A percentile compares a stretch with the other conserved stretches of the same genome.
These are phyloP conservation scores for Drosophila subquinaria DNA, from an alignment of 2,888 invertebrate species.

Conservation along the genomic window DNA sequence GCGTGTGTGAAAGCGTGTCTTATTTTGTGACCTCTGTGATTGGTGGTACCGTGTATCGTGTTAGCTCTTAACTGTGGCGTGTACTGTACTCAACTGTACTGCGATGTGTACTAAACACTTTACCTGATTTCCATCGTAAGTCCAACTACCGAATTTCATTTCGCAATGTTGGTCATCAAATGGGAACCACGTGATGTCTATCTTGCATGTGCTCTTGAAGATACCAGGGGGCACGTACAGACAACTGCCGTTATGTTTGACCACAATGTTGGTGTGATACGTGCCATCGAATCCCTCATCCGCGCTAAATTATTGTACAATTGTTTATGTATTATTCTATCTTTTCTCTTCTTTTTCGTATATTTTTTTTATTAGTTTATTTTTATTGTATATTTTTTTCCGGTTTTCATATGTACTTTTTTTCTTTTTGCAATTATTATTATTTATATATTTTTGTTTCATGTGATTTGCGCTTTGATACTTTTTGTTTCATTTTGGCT, in stretches of 20 bases:
- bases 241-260: slow-evolving; percentile 99
- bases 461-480: slow-evolving; percentile 66
- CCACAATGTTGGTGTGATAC: slow-evolving; percentile 99
- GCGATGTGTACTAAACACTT: slow-evolving; percentile 74
- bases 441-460: slow-evolving; percentile 35
- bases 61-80: slow-evolving; percentile 42
- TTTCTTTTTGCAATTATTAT: slow-evolving; percentile 30
- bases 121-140: slow-evolving; percentile 99
- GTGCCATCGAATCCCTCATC: slow-evolving; percentile 99
- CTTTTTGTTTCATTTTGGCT: slow-evolving; percentile 42
- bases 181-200: slow-evolving; percentile 99
- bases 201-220: slow-evolving; percentile 99
- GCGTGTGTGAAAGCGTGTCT: slow-evolving; percentile 51
- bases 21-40: slow-evolving; percentile 24
- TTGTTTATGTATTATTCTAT: slow-evolving; percentile 70
- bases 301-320: slow-evolving; percentile 90
- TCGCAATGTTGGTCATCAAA: slow-evolving; percentile 99
- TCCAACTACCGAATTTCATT: slow-evolving; percentile 99
- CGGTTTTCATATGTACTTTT: slow-evolving; percentile 31
- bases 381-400: slow-evolving; percentile 38
- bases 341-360: slow-evolving; percentile 32
- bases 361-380: slow-evolving; percentile 20
- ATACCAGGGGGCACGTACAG: slow-evolving; percentile 99
- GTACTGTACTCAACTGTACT: slow-evolving; percentile 26
- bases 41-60: slow-evolving; percentile 31